Evolutionary conservation across 2,113 vertebrate genomes (phyloP).

Genomic region (Ctenomys sociabilis): DNA sequence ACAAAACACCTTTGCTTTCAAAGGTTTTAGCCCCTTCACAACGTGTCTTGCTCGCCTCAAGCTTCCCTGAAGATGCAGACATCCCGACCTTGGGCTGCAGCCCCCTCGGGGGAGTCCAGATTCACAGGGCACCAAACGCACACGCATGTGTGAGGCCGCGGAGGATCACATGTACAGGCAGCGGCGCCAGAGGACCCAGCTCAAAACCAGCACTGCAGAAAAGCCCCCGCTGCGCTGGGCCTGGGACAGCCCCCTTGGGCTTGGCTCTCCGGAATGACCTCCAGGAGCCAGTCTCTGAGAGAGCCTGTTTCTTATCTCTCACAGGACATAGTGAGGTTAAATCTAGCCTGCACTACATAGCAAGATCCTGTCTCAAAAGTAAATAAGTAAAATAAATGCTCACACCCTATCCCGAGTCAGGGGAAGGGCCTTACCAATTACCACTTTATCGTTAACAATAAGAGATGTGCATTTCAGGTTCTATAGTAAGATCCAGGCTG

Average conservation of each 20-base stretch:
- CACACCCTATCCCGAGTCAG: neutral
- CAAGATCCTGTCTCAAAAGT: neutral
- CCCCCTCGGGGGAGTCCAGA: neutral
- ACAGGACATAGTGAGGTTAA: neutral
- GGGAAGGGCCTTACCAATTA: neutral
- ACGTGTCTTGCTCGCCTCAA: neutral
- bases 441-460: neutral
- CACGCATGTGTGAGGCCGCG: neutral
- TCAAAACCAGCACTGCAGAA: neutral
- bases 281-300: neutral
- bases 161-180: neutral
- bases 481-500: neutral
- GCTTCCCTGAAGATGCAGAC: neutral
- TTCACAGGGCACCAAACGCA: neutral
- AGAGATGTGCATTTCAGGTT: constrained; percentile 24
- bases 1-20: neutral
- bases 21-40: neutral
- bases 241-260: neutral
- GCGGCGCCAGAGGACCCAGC: neutral
- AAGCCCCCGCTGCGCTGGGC: neutral
- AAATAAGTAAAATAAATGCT: constrained; percentile 1
- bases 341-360: neutral
- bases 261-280: neutral
- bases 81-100: neutral
- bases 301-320: neutral